Evolutionary conservation across 2,888 invertebrate species (phyloP).

Genomic region (Aproaerema taeniolella): DNA sequence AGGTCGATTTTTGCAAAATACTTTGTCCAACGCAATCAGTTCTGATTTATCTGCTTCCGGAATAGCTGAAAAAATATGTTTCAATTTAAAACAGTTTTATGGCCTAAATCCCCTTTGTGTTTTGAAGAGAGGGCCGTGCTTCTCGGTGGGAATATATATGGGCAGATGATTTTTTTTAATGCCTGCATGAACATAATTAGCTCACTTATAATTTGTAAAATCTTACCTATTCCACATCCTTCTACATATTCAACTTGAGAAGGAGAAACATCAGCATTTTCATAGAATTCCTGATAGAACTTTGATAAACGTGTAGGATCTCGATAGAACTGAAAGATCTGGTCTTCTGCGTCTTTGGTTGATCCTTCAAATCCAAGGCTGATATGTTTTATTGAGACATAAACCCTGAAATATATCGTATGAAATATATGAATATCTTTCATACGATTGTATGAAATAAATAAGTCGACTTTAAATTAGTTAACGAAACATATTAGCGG

Average conservation of each 20-base stretch:
- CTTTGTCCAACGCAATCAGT: conserved; percentile 70
- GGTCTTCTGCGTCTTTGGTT: not conserved
- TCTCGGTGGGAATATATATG: no score
- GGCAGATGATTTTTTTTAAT: no score
- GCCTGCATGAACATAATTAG: no score
- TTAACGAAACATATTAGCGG: no score
- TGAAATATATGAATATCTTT: no score
- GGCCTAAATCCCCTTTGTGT: no score
- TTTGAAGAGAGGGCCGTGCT: no score
- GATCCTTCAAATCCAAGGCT: not conserved
- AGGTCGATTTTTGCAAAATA: conserved; percentile 61
- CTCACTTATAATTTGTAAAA: no score
- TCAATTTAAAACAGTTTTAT: no score
- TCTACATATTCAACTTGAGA: conserved; percentile 75
- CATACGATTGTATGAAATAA: no score
- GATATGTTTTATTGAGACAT: not conserved
- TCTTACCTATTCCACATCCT: conserved; percentile 78
- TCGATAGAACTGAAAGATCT: conserved; percentile 11
- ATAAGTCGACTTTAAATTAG: no score
- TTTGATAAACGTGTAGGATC: conserved; percentile 7
- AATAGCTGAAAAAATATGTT: no score
- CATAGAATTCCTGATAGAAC: conserved; percentile 42
- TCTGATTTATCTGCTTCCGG: conserved; percentile 77
- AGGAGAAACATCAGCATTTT: conserved; percentile 73
- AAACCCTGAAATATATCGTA: conserved; percentile 3